Evolutionary conservation across 2,888 invertebrate species (phyloP).

Genomic region (Latrodectus elegans): DNA sequence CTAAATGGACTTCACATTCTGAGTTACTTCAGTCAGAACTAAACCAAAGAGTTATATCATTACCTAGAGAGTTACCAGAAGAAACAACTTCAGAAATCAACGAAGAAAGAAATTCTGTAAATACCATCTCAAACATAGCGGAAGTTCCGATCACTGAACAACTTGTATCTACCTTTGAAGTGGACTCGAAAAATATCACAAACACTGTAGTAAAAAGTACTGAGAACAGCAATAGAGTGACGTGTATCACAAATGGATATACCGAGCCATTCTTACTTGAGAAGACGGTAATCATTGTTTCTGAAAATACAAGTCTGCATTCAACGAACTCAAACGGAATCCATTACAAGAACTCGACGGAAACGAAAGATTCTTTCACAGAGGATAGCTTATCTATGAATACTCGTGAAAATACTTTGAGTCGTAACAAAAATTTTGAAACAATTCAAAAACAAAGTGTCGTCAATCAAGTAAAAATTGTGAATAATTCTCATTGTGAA

Average conservation of each 20-base stretch:
- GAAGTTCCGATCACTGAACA: background rate
- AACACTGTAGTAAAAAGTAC: background rate
- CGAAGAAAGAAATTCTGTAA: background rate
- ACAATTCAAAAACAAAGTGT: background rate
- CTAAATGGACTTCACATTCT: conserved; percentile 63
- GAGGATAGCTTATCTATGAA: conserved; percentile 10
- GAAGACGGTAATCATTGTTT: conserved; percentile 60
- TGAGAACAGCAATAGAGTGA: background rate
- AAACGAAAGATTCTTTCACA: background rate
- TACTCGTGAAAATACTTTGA: background rate
- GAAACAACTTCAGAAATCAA: background rate
- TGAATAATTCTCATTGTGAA: background rate
- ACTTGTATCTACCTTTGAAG: background rate
- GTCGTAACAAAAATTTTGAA: background rate
- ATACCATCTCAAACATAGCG: background rate
- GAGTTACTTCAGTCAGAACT: conserved; percentile 35
- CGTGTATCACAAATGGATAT: background rate
- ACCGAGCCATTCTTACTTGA: conserved; percentile 20
- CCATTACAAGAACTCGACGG: background rate
- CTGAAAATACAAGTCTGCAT: conserved; percentile 19
- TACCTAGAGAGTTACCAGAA: background rate
- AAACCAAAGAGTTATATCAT: background rate
- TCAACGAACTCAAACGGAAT: background rate
- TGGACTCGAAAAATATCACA: background rate
- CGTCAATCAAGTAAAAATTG: background rate